Percentiles rank a stretch among this genome's conserved stretches.
phyloP scores from a whole-genome alignment of 2,888 invertebrate species.

The Macrophya alboannulata region DNA sequence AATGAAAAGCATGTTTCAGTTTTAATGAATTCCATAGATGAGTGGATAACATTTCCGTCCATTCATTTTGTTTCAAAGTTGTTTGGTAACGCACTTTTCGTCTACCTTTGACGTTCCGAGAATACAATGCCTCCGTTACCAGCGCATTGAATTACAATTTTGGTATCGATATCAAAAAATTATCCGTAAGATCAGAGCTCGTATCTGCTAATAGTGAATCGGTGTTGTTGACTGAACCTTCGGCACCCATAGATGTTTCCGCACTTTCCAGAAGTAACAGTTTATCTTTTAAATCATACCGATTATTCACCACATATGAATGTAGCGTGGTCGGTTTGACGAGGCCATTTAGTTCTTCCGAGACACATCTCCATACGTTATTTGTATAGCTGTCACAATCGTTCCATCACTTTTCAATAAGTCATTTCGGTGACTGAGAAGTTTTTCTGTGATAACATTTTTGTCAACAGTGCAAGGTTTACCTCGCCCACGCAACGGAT shows the following conservation, averaged over 20 bases:
- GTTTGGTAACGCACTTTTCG: not conserved
- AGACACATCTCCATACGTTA: not conserved
- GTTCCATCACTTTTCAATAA: not conserved
- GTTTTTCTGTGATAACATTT: not conserved
- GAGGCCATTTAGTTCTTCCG: not conserved
- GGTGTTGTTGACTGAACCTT: not conserved
- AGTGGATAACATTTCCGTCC: no score
- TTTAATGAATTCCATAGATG: no score
- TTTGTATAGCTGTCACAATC: not conserved
- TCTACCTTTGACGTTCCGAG: no score
- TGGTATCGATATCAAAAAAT: no score
- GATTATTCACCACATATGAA: not conserved
- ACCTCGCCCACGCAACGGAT: slow-evolving; percentile 6
- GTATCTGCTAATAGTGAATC: no score
- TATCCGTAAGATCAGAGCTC: no score
- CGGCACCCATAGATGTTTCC: not conserved
- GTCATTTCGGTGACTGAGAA: not conserved
- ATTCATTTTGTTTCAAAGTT: not conserved
- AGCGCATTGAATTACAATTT: no score
- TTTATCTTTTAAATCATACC: not conserved
- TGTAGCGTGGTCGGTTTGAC: not conserved
- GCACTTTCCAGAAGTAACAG: not conserved
- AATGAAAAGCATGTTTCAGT: no score
- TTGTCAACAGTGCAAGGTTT: not conserved
- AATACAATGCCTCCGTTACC: no score